Percentiles rank a stretch among this genome's conserved stretches.
Conservation (phyloP, 2,113 vertebrate genomes). For the Felis chaus region DNA sequence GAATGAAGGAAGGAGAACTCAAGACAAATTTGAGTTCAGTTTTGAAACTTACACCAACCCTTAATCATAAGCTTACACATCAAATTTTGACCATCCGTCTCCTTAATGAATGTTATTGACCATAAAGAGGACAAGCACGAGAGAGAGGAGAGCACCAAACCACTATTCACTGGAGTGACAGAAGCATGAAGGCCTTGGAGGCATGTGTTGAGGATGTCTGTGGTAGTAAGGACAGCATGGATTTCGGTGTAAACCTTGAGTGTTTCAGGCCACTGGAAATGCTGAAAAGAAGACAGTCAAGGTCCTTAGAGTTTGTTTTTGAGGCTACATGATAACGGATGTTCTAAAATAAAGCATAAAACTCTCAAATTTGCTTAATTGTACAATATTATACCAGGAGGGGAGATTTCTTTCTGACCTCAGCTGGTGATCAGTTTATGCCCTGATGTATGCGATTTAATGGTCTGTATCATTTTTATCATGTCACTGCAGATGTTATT, state of each 20-base stretch:
- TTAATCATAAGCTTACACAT: not conserved
- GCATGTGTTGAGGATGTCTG: rapidly evolving
- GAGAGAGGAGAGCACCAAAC: not conserved
- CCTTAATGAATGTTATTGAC: not conserved
- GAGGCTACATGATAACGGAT: constrained; percentile 40
- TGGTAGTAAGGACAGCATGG: not conserved
- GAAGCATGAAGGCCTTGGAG: not conserved
- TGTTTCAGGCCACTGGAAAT: constrained; percentile 11
- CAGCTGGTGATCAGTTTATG: constrained; percentile 70
- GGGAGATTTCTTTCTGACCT: constrained; percentile 62
- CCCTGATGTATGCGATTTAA: constrained; percentile 59
- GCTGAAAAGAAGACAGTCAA: not conserved
- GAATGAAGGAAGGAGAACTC: not conserved
- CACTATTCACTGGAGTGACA: not conserved
- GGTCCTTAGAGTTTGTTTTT: not conserved
- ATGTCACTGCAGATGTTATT: constrained; percentile 72
- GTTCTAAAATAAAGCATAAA: constrained; percentile 52
- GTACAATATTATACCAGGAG: constrained; percentile 45
- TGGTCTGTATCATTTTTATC: constrained; percentile 76
- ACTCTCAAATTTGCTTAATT: constrained; percentile 61
- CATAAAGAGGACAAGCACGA: not conserved
- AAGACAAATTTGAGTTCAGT: not conserved
- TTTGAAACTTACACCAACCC: not conserved
- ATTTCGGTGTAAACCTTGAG: not conserved
- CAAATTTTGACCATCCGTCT: not conserved